Evolutionary conservation across 1,140 invertebrate species (phyloP).

Genomic region (Drosophila gunungcola): DNA sequence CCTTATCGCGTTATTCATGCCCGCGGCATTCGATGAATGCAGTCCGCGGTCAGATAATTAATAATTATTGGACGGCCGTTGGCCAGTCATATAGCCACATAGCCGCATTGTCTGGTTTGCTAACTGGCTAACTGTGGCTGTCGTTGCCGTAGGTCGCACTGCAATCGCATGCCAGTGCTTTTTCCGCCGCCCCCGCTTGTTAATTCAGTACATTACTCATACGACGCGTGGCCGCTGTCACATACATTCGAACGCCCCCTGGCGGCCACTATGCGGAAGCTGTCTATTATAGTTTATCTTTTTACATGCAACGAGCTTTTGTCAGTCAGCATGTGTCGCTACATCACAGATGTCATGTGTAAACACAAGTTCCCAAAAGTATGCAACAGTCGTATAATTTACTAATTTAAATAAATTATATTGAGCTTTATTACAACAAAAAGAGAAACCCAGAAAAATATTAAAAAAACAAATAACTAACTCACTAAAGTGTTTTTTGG

Average conservation of each 20-base stretch:
- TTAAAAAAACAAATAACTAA: too few species aligned
- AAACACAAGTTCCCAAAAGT: neutral
- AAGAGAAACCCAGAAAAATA: neutral
- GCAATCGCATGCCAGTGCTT: neutral
- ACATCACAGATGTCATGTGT: too few species aligned
- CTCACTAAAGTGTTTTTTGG: too few species aligned
- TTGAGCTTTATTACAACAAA: too few species aligned
- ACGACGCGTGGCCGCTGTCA: slow-evolving; percentile 31
- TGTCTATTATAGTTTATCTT: neutral
- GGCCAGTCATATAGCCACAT: neutral
- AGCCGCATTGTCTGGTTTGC: slow-evolving; percentile 2
- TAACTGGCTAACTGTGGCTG: too few species aligned
- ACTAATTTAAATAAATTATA: neutral
- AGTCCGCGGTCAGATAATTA: too few species aligned
- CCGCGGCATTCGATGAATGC: slow-evolving; percentile 29
- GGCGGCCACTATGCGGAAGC: neutral
- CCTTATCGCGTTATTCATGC: slow-evolving; percentile 57
- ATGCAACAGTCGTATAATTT: neutral
- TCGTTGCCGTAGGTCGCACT: neutral
- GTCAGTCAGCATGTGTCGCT: neutral
- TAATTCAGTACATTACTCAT: slow-evolving; percentile 40
- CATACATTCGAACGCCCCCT: neutral
- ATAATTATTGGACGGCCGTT: neutral
- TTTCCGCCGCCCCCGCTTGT: neutral
- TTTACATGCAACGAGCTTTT: neutral